Conservation (phyloP, 2,113 vertebrate genomes). For the Opisthocomus hoazin region DNA sequence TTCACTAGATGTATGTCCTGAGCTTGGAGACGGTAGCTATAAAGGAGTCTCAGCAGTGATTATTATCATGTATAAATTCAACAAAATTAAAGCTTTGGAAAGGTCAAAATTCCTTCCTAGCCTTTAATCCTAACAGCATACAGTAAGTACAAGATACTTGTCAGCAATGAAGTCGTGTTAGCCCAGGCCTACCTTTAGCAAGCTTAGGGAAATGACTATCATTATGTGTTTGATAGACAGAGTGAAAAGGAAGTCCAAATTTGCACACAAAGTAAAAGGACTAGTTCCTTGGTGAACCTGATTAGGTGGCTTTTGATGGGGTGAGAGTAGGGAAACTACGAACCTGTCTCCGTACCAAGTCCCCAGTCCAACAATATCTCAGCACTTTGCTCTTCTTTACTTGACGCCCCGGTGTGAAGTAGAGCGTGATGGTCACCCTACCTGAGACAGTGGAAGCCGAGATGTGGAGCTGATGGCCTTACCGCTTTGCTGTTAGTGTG, state of each 20-base stretch:
- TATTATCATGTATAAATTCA: slow-evolving; percentile 7
- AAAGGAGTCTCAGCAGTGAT: neutral
- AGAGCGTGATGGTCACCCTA: neutral
- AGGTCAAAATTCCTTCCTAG: neutral
- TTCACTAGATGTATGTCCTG: neutral
- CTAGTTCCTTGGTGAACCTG: neutral
- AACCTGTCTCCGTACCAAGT: neutral
- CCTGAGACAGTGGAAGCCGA: neutral
- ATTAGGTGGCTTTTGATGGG: neutral
- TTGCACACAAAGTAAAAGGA: neutral
- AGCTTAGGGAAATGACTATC: slow-evolving; percentile 10
- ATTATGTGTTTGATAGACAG: neutral
- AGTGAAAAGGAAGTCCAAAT: neutral
- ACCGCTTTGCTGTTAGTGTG: neutral
- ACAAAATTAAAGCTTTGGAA: slow-evolving; percentile 45
- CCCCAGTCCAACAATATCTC: neutral
- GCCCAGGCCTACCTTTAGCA: neutral
- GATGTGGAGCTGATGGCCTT: neutral
- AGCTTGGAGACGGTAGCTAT: neutral
- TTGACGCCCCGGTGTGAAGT: accelerated
- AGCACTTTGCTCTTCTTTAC: neutral
- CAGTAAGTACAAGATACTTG: slow-evolving; percentile 9
- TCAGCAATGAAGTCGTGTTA: slow-evolving; percentile 2
- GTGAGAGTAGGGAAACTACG: neutral
- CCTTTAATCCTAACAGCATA: slow-evolving; percentile 23